These are phyloP conservation scores for Oryzias celebensis DNA, from an alignment of 2,113 vertebrate species.

Conservation along the genomic window DNA sequence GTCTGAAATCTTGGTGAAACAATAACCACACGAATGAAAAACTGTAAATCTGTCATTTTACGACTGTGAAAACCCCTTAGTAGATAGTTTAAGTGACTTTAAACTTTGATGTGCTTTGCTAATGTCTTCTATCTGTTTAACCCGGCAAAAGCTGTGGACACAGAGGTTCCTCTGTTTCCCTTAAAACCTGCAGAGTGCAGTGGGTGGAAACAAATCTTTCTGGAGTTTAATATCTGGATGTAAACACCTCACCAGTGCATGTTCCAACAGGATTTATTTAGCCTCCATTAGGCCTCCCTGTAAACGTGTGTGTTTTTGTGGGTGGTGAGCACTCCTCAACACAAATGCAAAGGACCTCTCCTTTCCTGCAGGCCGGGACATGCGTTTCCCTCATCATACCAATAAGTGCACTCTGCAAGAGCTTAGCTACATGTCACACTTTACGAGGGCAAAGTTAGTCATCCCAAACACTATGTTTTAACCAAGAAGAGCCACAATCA, in stretches of 20 bases:
- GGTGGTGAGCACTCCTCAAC: conserved; percentile 43
- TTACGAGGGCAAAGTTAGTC: conserved; percentile 45
- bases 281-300: conserved; percentile 52
- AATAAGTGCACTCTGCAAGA: conserved; percentile 46
- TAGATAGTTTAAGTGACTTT: no score
- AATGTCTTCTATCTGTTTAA: conserved; percentile 5
- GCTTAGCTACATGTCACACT: conserved; percentile 43
- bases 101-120: conserved; percentile 1
- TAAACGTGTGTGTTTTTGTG: conserved; percentile 6
- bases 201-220: conserved; percentile 66
- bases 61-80: no score
- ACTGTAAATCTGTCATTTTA: no score
- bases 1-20: no score
- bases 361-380: conserved; percentile 67
- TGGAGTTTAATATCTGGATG: conserved; percentile 67
- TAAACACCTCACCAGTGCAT: conserved; percentile 75
- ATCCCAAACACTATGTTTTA: conserved; percentile 27
- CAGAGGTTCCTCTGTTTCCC: conserved; percentile 47
- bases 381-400: conserved; percentile 53
- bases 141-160: conserved; percentile 28
- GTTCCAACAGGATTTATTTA: conserved; percentile 70
- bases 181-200: conserved; percentile 31
- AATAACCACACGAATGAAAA: no score
- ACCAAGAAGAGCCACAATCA: background rate
- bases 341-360: conserved; percentile 55